Base-by-base conservation (phyloP, 2,888 invertebrate genomes). In the Drosophila siamana region DNA sequence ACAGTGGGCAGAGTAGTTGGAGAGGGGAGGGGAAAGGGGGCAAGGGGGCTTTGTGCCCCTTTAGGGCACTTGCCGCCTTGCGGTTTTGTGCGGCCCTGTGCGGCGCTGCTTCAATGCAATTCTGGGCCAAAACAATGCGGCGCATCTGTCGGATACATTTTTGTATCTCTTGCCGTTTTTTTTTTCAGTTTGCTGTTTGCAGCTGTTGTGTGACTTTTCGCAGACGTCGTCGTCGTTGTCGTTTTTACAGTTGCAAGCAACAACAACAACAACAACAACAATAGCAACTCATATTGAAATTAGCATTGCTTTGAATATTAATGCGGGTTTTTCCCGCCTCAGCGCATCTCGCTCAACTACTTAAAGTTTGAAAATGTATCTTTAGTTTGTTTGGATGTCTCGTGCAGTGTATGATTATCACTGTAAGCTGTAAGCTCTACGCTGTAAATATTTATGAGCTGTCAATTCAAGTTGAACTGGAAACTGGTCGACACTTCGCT, bases 401-500 rank as follows among this genome's bases (percentile, higher is more conserved):
- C 47, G 44, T 57, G 56, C 63, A 56, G 36, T 56, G 11, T 33
- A 50, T 43, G 59, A 57, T 62, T 84, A 63, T 48, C 46, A 13
- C 19, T 72, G 51, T 60, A 65, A 66, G 55, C 56, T 67, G 88
- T 88, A 79, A 86, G 36, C 36, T 38, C 15, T 0, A 15, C 15
- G 55, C 48, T 67, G 88, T 82, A 79, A 79, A 86, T 86, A 88
- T 86, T 88, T 88, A 83, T 81, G 60, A 85, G 68, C 70, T 76
- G 86, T 60, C 69, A 69, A 63, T 84, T 80, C 88, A 88, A 88
- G 86, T 88, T 83, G 81, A 88, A 88, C 83, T 66, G 78, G 62
- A 43, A 78, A 64, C 74, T 64, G 57, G 63, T 61, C 60, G 65
- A 26, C 19, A 15, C 43, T 48, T 54, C 26, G 5, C 26, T 47